Evolutionary conservation across 2,888 invertebrate species (phyloP).

Genomic region (Lysandra coridon): DNA sequence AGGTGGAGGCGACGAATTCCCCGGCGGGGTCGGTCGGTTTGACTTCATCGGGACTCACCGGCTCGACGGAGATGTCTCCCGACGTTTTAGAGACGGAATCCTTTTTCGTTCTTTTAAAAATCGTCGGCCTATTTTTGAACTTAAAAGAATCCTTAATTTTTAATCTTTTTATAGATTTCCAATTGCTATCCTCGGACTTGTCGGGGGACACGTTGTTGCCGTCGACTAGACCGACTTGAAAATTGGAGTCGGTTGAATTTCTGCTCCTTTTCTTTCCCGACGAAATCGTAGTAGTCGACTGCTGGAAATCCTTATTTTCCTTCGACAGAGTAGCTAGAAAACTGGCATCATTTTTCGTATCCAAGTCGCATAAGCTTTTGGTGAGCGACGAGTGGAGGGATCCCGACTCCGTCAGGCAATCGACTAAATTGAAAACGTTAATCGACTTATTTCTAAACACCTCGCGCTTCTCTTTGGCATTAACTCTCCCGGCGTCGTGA

Average conservation of each 20-base stretch:
- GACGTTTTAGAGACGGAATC: constrained; percentile 64
- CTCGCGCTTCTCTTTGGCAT: constrained; percentile 69
- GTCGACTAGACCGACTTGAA: constrained; percentile 67
- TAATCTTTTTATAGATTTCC: constrained; percentile 76
- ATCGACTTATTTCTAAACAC: constrained; percentile 76
- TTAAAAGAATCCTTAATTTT: constrained; percentile 78
- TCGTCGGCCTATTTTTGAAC: constrained; percentile 74
- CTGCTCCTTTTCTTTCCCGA: constrained; percentile 75
- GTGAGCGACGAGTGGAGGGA: constrained; percentile 72
- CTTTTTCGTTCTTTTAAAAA: constrained; percentile 73
- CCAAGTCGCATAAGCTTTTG: constrained; percentile 73
- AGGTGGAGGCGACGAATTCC: constrained; percentile 69
- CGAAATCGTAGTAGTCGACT: constrained; percentile 72
- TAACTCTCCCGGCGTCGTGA: constrained; percentile 53
- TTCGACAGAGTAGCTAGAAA: constrained; percentile 62
- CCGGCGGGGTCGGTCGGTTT: constrained; percentile 73
- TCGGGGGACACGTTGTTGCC: constrained; percentile 64
- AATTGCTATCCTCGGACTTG: constrained; percentile 72
- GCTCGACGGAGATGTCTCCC: constrained; percentile 69
- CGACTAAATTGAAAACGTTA: constrained; percentile 74
- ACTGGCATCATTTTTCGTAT: constrained; percentile 65
- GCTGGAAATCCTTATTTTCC: constrained; percentile 64
- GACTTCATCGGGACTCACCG: constrained; percentile 66
- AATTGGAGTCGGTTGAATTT: constrained; percentile 74
- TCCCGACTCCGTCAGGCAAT: constrained; percentile 68